Base-by-base conservation (phyloP, 1,140 invertebrate species). In the Propsilocerus akamusi region DNA sequence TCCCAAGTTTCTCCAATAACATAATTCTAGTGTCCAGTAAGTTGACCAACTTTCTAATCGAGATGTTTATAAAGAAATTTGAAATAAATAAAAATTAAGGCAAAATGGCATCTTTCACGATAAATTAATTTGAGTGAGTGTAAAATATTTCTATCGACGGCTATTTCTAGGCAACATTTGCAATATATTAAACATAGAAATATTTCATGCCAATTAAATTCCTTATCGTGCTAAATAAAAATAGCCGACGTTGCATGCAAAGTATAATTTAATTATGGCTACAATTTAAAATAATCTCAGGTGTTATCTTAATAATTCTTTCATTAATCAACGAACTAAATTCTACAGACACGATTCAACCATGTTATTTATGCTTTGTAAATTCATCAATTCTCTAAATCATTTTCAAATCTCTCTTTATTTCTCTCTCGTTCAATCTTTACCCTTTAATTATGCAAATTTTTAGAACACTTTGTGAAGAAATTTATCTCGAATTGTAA, bases 401-500 rank as follows among this genome's bases (percentile, higher is more conserved):
- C 10, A 4, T 30, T 30, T 30, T 30, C 6, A n/a, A 2, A 30
- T 3, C 22, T 41, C 17, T 17, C n/a, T n/a, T n/a, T n/a, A n/a
- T n/a, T n/a, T n/a, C n/a, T n/a, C n/a, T n/a, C n/a, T n/a, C n/a
- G n/a, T n/a, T n/a, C n/a, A n/a, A n/a, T n/a, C n/a, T n/a, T 22
- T 20, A 41, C 34, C 22, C 14, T 41, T 41, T 41, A 41, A 41
- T 41, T 41, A 41, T 41, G 34, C 34, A 41, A 41, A 41, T 41
- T 20, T 20, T 41, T 41, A 6, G n/a, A 30, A 4, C 2, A 4
- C n/a, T 30, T 11, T 3, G 2, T 11, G n/a, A 30, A 11, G n/a
- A 30, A 30, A 3, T 30, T 30, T 8, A 30, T 30, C n/a, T 30
- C 2, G n/a, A 30, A 30, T 11, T 30, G 10, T 30, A 30, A 30